Conservation (phyloP, 2,888 invertebrate species). For the Arge pagana region DNA sequence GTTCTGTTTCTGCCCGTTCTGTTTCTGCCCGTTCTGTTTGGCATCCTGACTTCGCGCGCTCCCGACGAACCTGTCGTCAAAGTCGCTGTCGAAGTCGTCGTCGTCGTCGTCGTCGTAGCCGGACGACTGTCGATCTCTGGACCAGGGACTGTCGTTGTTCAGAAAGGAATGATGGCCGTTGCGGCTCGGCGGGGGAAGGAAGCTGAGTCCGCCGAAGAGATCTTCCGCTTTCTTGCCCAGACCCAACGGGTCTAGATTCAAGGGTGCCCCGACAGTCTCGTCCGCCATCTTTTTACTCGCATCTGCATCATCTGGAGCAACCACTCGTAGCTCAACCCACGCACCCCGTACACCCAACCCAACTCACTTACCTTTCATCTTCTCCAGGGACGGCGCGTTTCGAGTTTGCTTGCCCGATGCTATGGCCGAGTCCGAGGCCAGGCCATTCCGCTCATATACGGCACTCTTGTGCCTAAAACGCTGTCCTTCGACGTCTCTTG, state of each 20-base stretch:
- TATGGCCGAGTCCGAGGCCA: conserved; percentile 42
- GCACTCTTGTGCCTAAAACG: not conserved
- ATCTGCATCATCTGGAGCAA: conserved; percentile 1
- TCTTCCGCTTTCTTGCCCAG: not conserved
- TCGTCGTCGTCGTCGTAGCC: not conserved
- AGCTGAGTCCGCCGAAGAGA: not conserved
- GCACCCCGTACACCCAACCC: not conserved
- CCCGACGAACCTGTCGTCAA: conserved; percentile 1
- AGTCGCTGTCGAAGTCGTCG: conserved; percentile 11
- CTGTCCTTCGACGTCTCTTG: not conserved
- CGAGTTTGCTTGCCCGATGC: conserved; percentile 1
- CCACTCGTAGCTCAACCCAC: not conserved
- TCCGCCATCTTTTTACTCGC: not conserved
- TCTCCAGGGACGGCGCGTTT: not conserved
- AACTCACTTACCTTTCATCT: conserved; percentile 5
- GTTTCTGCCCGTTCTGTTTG: too few relatives aligned
- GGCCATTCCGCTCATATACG: conserved; percentile 17
- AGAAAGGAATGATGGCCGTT: conserved; percentile 23
- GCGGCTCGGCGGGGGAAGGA: conserved; percentile 31
- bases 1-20: too few relatives aligned
- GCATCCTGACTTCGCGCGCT: too few relatives aligned
- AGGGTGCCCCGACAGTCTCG: conserved; percentile 11
- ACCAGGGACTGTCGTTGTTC: not conserved
- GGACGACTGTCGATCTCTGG: too few relatives aligned
- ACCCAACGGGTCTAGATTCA: conserved; percentile 15